Base-by-base conservation (phyloP, 2,888 invertebrate species). In the Eupithecia insigniata region DNA sequence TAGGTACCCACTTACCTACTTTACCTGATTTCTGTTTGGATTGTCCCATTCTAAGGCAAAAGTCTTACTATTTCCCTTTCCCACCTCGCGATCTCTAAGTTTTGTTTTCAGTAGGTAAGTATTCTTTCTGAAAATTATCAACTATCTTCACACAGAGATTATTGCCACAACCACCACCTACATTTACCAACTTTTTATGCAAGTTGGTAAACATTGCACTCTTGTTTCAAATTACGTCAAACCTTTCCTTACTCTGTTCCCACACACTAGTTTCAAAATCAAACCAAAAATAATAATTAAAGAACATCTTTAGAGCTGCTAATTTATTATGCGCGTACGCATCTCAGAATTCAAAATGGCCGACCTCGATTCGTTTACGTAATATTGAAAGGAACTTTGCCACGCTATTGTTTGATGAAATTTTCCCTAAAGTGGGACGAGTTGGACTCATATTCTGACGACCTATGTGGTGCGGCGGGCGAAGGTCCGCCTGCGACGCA, bases 311-410 rank as follows among this genome's bases (percentile, higher is more conserved):
- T 18, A 30, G 18, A 60, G 8, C 30, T 51, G 70, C 36, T 70
- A 71, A 74, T 74, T 71, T 69, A 69, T 73, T 71, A 58, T 62
- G 28, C 66, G 32, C 51, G 62, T 66, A 62, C 55, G 46, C 34
- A 70, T 66, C 65, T 67, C 66, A 58, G 68, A 55, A 73, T 73
- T 67, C 67, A 73, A 76, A 70, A 75, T 78, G 71, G 61, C 55
- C 70, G 76, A 72, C 75, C 74, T 75, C 69, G 73, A 70, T 78
- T 75, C 67, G 69, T 26, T 66, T 75, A 74, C 76, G 74, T 74
- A 78, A 78, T 65, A 43, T 34, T n/a, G 66, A 73, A 73, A 73
- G 62, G 43, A 22, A 60, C 60, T 69, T 58, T 58, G 22, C 26
- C n/a, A 34, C 43, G 43, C 43, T 43, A 28, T 69, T 66, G 64